Percentiles rank a stretch among this genome's conserved stretches.
phyloP scores from a whole-genome alignment of 1,140 invertebrate species.

The Drosophila baimaii region DNA sequence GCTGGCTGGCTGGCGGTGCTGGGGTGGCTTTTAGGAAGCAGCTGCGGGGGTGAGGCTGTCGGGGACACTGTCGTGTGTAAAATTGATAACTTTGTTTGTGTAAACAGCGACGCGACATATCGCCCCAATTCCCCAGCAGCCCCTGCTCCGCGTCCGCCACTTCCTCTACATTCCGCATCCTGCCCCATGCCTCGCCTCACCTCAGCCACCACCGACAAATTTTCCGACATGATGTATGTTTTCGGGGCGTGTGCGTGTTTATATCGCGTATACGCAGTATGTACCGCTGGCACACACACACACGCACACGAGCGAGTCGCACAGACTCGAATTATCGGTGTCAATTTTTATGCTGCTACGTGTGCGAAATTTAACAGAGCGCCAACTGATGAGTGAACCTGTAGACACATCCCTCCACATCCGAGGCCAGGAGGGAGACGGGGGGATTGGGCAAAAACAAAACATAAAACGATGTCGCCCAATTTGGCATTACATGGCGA shows the following conservation, averaged over 20 bases:
- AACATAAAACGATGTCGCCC: slow-evolving; percentile 71
- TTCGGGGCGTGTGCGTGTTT: slow-evolving; percentile 77
- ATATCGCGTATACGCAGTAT: slow-evolving; percentile 77
- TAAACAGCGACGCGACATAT: slow-evolving; percentile 80
- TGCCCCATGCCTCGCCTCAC: neutral
- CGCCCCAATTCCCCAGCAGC: slow-evolving; percentile 13
- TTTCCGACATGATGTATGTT: slow-evolving; percentile 75
- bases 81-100: slow-evolving; percentile 83
- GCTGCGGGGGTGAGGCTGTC: slow-evolving; percentile 11
- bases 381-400: slow-evolving; percentile 75
- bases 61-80: slow-evolving; percentile 68
- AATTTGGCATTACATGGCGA: slow-evolving; percentile 78
- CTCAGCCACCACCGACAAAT: slow-evolving; percentile 56
- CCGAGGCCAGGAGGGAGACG: neutral
- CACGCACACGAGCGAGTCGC: slow-evolving; percentile 7
- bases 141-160: neutral
- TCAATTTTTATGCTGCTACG: slow-evolving; percentile 83
- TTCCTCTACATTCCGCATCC: slow-evolving; percentile 19
- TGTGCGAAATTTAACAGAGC: slow-evolving; percentile 78
- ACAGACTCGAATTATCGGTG: slow-evolving; percentile 73
- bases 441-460: slow-evolving; percentile 23
- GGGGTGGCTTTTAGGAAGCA: slow-evolving; percentile 24
- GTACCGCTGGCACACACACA: slow-evolving; percentile 50
- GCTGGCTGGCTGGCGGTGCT: no score
- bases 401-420: slow-evolving; percentile 42